These are phyloP conservation scores for Micrasema minimum DNA, from an alignment of 1,140 invertebrate species.

Conservation along the genomic window DNA sequence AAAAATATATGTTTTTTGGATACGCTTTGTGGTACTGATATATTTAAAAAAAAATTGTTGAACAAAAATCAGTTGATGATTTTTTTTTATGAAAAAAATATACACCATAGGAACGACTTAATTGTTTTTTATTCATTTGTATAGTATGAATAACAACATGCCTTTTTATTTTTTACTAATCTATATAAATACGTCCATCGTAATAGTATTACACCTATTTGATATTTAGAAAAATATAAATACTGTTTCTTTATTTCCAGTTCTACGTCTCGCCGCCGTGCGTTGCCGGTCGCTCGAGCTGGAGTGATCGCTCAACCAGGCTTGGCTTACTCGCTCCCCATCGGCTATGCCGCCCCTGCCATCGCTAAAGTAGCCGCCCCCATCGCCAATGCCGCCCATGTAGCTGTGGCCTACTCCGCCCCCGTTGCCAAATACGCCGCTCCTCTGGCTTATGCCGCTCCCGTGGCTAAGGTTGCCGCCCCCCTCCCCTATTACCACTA, in stretches of 20 bases:
- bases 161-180: too few species aligned
- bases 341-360: conserved; percentile 52
- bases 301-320: conserved; percentile 57
- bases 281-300: conserved; percentile 63
- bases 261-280: conserved; percentile 62
- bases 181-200: too few species aligned
- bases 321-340: conserved; percentile 64
- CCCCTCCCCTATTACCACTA: conserved; percentile 63
- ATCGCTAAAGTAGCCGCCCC: conserved; percentile 60
- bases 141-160: too few species aligned
- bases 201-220: too few species aligned
- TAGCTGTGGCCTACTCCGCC: conserved; percentile 58
- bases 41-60: too few species aligned
- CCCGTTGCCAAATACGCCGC: conserved; percentile 59
- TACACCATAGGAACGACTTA: too few species aligned
- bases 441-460: conserved; percentile 54
- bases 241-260: conserved; percentile 59
- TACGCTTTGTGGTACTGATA: too few species aligned
- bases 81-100: too few species aligned
- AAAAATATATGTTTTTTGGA: too few species aligned
- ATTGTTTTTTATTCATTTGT: too few species aligned
- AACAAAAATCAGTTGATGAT: too few species aligned
- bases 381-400: conserved; percentile 56
- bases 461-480: conserved; percentile 51
- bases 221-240: too few species aligned